phyloP scores from a whole-genome alignment of 2,113 vertebrate species.

The Gobius niger region DNA sequence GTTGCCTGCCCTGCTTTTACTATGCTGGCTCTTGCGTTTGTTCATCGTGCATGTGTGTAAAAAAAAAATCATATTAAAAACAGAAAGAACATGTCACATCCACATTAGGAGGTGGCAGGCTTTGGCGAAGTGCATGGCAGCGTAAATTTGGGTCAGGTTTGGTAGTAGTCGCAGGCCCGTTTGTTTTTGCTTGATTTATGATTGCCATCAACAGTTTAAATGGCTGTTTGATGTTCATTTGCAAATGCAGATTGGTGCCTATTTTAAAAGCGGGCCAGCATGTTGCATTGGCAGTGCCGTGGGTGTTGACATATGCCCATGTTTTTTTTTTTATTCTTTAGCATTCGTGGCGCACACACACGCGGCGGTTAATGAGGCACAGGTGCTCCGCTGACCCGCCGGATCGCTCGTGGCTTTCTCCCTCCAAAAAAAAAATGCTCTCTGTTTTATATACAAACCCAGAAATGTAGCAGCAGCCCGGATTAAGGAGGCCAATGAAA shows the following conservation, averaged over 20 bases:
- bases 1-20: too few species aligned
- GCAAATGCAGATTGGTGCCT: background rate
- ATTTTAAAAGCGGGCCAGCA: constrained; percentile 7
- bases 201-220: constrained; percentile 3
- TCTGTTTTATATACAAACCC: constrained; percentile 27
- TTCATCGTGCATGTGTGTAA: too few species aligned
- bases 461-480: constrained; percentile 37
- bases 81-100: too few species aligned
- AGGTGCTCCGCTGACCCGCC: constrained; percentile 55
- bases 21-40: too few species aligned
- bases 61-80: too few species aligned
- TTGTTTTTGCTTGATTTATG: constrained; percentile 18
- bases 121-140: background rate
- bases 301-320: background rate
- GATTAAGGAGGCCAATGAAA: constrained; percentile 42
- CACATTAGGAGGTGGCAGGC: too few species aligned
- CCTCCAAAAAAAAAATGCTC: constrained; percentile 4
- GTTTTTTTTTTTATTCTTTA: constrained; percentile 7
- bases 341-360: constrained; percentile 11
- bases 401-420: constrained; percentile 46
- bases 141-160: constrained; percentile 40
- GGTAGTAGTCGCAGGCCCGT: background rate
- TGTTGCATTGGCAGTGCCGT: constrained; percentile 2
- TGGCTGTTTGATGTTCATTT: constrained; percentile 16
- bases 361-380: constrained; percentile 53